These are phyloP conservation scores for Morelia viridis DNA, from an alignment of 2,797 vertebrate genomes.

Conservation along the genomic window DNA sequence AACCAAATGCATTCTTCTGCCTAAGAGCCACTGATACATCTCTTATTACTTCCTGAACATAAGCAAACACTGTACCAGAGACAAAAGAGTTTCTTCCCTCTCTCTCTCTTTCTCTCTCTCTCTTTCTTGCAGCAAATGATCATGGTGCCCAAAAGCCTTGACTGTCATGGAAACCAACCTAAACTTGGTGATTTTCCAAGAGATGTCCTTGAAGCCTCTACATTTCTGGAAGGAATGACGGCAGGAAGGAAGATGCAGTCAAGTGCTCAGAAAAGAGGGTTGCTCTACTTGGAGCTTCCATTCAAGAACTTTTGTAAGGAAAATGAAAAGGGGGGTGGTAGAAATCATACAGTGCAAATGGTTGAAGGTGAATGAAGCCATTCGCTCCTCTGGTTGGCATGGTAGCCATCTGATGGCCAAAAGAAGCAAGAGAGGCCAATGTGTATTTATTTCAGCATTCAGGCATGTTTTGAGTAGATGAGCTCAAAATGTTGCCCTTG, in stretches of 20 bases:
- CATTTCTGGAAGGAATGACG: constrained; percentile 59
- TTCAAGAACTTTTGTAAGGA: not conserved
- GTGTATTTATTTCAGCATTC: not conserved
- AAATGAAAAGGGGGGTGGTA: not conserved
- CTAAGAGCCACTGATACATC: not conserved
- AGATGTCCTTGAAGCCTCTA: constrained; percentile 71
- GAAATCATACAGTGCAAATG: constrained; percentile 9
- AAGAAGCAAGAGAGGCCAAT: rapidly evolving
- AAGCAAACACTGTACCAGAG: constrained; percentile 54
- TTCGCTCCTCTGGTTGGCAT: not conserved
- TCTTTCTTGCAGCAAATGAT: constrained; percentile 69
- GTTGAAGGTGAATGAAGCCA: constrained; percentile 6
- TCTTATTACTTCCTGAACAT: not conserved
- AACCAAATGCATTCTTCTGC: not conserved
- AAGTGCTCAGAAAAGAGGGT: constrained; percentile 48
- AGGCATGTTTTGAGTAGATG: not conserved
- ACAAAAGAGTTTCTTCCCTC: constrained; percentile 65
- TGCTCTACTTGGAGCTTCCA: not conserved
- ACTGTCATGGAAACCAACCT: constrained; percentile 74
- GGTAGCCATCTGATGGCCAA: constrained; percentile 21
- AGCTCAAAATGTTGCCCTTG: too few relatives aligned
- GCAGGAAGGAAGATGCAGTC: constrained; percentile 33
- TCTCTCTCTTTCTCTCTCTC: not conserved
- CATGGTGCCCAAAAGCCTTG: constrained; percentile 65
- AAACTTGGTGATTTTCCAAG: constrained; percentile 68